Evolutionary conservation across 2,113 vertebrate genomes (phyloP), one percentile per base, ranked within the genome.

Genomic region (Pteruthius melanotis): DNA sequence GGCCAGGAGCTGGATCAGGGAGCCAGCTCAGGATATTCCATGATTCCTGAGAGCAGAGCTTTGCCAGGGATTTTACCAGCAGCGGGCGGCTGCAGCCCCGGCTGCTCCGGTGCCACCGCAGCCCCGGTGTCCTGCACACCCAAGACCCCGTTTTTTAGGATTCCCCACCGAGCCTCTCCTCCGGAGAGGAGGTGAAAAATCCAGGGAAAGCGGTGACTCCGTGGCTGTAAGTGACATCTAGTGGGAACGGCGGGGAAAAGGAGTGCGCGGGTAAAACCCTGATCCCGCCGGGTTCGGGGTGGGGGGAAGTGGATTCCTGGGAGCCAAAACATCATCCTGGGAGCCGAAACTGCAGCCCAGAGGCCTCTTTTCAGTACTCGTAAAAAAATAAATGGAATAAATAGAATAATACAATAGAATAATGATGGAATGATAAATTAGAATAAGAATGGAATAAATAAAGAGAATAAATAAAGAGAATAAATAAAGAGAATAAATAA

Each of bases 171-270:
- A 63, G 10, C 65, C 64, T 11, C 31, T 47, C 8, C 57, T 35
- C 31, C 6, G 8, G 31, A 3, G 26, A 72, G 37, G 30, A 56
- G 59, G 52, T 60, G 22, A 71, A 92, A 91, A 86, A 92, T 11
- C 33, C 9, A 2, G 40, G 64, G 84, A 45, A 76, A n/a, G 1
- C 3, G 10, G 20, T 15, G 54, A 95, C 95, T 97, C 65, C 16
- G 91, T 61, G 93, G 89, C 90, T 94, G 85, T 61, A 96, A 81
- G 96, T 95, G 97, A 97, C 97, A 97, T 76, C 97, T 97, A 97
- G 96, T 94, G 97, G 95, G 87, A 94, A 63, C 1, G 80, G 74
- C 80, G 54, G 91, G 89, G n/a, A 81, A 83, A 60, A 60, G 66
- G 21, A 84, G 66, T 0, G 61, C 26, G 1, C 77, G 8, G 94